Evolutionary conservation across 2,888 invertebrate species (phyloP), one percentile per base, ranked within the genome.

Genomic region (Scaptomyza caliginosa): DNA sequence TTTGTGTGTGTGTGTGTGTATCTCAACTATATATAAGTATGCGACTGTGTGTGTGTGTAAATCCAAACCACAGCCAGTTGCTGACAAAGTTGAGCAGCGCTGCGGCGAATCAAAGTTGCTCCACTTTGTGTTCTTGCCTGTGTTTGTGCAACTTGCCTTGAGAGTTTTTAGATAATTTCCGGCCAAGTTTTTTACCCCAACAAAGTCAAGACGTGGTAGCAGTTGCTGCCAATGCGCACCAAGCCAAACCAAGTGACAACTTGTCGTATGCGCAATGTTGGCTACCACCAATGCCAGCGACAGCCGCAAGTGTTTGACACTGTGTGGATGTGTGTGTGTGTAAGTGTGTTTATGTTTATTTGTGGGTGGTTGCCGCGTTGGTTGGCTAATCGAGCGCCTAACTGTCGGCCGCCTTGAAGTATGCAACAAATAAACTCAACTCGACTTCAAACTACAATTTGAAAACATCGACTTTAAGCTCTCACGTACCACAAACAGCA

Each of bases 71-170:
- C 38, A 57, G 51, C 36, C 40, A 60, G 60, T 78, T 78, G 80
- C 80, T 86, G 80, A 86, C 87, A 74, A 72, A 82, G 79, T 78
- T 59, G 57, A 65, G 70, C 59, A 46, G 71, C 45, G 67, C 57
- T 85, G 87, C 81, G 87, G 87, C 87, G 81, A 81, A 87, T 75
- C 86, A 69, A 64, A 85, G 79, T 55, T 67, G 49, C 52, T 60
- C 36, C 52, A 50, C 16, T 55, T 69, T 28, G 17, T 16, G 26
- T n/a, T 30, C 39, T 38, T 36, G 45, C 34, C 45, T 51, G 62
- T 60, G 52, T 30, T 8, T 34, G 34, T 34, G 0, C 7, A 34
- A 43, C 54, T 75, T 46, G 64, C 45, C 46, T 46, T 52, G 26
- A 45, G 50, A 40, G 55, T 26, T 67, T 68, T 79, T 62, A 82